Evolutionary conservation across 2,113 vertebrate species (phyloP), one percentile per base, ranked within the genome.

Genomic region (Pollachius pollachius): DNA sequence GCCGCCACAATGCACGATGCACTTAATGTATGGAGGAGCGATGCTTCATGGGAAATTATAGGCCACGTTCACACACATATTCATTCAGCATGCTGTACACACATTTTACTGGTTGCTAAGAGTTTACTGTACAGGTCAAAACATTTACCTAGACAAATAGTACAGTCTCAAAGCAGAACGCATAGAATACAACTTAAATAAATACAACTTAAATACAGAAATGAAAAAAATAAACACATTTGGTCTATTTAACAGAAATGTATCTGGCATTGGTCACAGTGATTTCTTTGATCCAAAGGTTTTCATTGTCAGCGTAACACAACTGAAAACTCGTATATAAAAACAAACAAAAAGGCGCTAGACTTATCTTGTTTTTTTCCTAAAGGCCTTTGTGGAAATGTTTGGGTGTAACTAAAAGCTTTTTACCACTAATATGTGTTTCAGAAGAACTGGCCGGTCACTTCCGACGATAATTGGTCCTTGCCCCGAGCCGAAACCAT

Each of bases 21-120:
- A 71, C 84, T 72, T 84, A 81, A 88, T 84, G 83, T 62, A 83
- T 84, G 81, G 41, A 90, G 77, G 87, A 84, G 81, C 85, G 88
- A 84, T 81, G 86, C 83, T 72, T 73, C 60, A 69, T 90, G 85
- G 82, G 76, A 86, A 83, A 78, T 75, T 13, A 48, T 81, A 80
- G 76, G 85, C 84, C 85, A 87, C 78, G 81, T 89, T 89, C 89
- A 90, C 88, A 87, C 89, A 72, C 74, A 81, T 82, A 77, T 76
- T 91, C 92, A 89, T 90, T 92, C 92, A 80, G 90, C 92, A 93
- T 93, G 91, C 92, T 89, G 82, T 86, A 90, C 86, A 82, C 87
- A 84, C 87, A 89, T 85, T 81, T 66, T 85, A 83, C 72, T 81
- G 86, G 75, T 80, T 86, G 81, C 83, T 84, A 85, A 68, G 70